Base-by-base conservation (phyloP, 2,113 vertebrate species). In the Oreochromis spilurus region DNA sequence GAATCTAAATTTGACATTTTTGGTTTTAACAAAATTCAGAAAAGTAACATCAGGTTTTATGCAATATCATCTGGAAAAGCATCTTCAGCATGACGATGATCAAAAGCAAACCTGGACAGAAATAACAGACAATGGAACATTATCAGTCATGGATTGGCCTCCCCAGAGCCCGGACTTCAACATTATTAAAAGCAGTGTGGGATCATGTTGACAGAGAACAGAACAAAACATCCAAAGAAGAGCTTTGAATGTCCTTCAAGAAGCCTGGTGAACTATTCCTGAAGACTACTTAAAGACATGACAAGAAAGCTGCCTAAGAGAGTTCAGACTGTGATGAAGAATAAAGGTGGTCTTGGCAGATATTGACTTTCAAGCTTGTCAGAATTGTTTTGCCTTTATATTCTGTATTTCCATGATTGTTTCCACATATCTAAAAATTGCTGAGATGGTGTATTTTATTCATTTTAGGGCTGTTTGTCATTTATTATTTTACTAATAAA, bases 131-230 rank as follows among this genome's bases (percentile, higher is more conserved):
- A 60, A 60, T 17, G 29, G 9, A 60, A 60, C 16, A 60, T 17
- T 60, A 60, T 60, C 29, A 60, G 57, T 60, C 29, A 34, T 60
- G 57, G 57, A 34, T 60, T 34, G 57, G 57, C 29, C 29, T 10
- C 57, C 57, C 57, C 57, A 60, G 0, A 60, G 57, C 57, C 26
- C 1, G 0, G 26, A 31, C 57, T 17, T 58, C 14, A 58, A 58
- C 57, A 31, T 58, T 31, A 60, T 34, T 60, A 10, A 60, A 60
- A 31, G 57, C 29, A 60, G 0, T 31, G 57, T 60, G 29, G 57
- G 57, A 6, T 60, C 5, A 34, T 34, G 57, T 31, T 60, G 14
- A 17, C 29, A 31, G 57, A 60, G 0, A 60, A 60, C 29, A 60
- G 57, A 60, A 34, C 29, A 60, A 60, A 60, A 17, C 26, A 60